A percentile compares a stretch with the other conserved stretches of the same genome.
These are phyloP conservation scores for Cervus canadensis DNA, from an alignment of 2,113 vertebrate genomes.

Conservation along the genomic window DNA sequence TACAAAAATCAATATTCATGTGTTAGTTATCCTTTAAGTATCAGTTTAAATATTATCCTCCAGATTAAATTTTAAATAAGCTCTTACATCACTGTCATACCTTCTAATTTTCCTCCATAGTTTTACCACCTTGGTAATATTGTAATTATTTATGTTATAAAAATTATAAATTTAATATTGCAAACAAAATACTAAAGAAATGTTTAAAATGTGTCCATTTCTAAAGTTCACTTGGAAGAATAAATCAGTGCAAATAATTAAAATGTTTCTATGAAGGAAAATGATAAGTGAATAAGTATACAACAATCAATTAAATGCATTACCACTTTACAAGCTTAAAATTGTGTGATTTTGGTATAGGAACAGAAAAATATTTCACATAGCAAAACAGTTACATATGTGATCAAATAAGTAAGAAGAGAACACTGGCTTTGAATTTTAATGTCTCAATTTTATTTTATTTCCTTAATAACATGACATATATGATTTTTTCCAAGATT, in stretches of 20 bases:
- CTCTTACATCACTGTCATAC: not conserved
- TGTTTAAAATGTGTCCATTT: not conserved
- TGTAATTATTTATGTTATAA: not conserved
- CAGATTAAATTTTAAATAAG: not conserved
- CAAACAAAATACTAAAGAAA: not conserved
- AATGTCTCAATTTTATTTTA: not conserved
- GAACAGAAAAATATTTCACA: not conserved
- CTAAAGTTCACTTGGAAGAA: not conserved
- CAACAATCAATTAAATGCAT: not conserved
- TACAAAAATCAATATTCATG: conserved; percentile 46
- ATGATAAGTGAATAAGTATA: not conserved
- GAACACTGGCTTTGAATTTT: not conserved
- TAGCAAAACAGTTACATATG: not conserved
- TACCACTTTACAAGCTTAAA: not conserved
- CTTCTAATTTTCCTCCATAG: not conserved
- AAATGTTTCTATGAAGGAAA: not conserved
- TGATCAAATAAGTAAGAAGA: not conserved
- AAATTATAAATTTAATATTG: not conserved
- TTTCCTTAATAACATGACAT: not conserved
- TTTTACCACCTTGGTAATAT: not conserved
- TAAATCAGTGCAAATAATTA: not conserved
- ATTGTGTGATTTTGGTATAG: not conserved
- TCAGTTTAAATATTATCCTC: conserved; percentile 19
- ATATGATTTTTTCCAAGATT: not conserved
- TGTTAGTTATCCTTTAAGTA: not conserved